Base-by-base conservation (phyloP, 2,797 vertebrate genomes). In the Diglossa cyanea region DNA sequence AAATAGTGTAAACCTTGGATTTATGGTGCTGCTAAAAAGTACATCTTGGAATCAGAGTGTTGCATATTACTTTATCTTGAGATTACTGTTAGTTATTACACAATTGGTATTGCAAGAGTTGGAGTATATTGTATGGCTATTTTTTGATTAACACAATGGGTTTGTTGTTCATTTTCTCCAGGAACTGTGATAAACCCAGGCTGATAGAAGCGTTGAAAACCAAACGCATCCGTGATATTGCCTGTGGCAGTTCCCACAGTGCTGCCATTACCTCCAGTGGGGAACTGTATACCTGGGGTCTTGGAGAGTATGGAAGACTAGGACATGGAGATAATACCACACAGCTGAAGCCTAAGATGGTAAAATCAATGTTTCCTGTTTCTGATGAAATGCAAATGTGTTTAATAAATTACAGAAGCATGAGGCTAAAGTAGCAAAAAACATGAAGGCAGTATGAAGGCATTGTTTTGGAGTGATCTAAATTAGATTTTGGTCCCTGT, bases 141-240 rank as follows among this genome's bases (percentile, higher is more conserved):
- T 65, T 40, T 24, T 4, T 77, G 45, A 66, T 42, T 21, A 63
- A 17, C 4, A 6, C 15, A 47, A 8, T 53, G 24, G n/a, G 20
- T 86, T 45, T 39, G 60, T 89, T 54, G 5, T 45, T 65, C 2
- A 4, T 54, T 94, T 60, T 92, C 51, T 94, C 9, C 86, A 99
- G 99, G 99, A 99, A 99, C 96, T 99, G 99, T 96, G 99, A 99
- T 97, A 99, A 99, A 78, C 99, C 99, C 23, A 98, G 99, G n/a
- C 77, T 99, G 90, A 99, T 99, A 28, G 99, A 99, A 96, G 99
- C 99, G 0, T 80, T 99, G 96, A 99, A 99, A 97, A 99, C 99
- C 78, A 99, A 99, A 93, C 99, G 99, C 3, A 99, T 99, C 89
- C 98, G 99, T 48, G 99, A 99, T 95, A 99, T 99, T 8, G 99